phyloP scores from a whole-genome alignment of 1,140 invertebrate species.

The Potamilus streckersoni region DNA sequence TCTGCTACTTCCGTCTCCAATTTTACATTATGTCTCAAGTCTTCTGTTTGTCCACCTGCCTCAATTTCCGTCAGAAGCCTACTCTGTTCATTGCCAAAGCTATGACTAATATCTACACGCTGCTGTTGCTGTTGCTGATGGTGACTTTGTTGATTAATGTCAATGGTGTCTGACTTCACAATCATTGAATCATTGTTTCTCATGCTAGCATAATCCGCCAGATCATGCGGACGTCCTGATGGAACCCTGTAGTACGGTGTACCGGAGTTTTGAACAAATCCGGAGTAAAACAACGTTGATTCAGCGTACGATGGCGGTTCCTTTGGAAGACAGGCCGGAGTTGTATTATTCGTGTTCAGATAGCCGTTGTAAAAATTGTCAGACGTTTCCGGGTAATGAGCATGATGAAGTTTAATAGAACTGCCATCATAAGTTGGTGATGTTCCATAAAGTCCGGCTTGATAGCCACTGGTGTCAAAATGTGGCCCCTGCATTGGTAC shows the following conservation, averaged over 20 bases:
- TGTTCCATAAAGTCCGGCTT: slow-evolving; percentile 41
- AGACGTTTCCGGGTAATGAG: slow-evolving; percentile 40
- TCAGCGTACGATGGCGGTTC: slow-evolving; percentile 55
- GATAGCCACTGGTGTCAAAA: slow-evolving; percentile 42
- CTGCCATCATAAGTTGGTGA: slow-evolving; percentile 41
- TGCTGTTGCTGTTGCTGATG: slow-evolving; percentile 19
- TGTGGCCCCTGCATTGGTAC: slow-evolving; percentile 41
- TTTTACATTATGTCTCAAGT: slow-evolving; percentile 20
- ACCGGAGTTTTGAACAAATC: slow-evolving; percentile 41
- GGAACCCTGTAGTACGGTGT: slow-evolving; percentile 47
- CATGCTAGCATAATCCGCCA: slow-evolving; percentile 20
- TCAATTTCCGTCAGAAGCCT: slow-evolving; percentile 4
- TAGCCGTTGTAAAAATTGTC: slow-evolving; percentile 43
- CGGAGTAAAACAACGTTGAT: slow-evolving; percentile 47
- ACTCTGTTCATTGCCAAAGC: slow-evolving; percentile 16
- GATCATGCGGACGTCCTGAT: slow-evolving; percentile 16
- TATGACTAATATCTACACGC: slow-evolving; percentile 30
- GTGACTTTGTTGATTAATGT: slow-evolving; percentile 22
- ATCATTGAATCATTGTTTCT: slow-evolving; percentile 16
- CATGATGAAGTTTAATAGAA: slow-evolving; percentile 45
- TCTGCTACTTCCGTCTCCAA: slow-evolving; percentile 30
- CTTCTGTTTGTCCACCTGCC: slow-evolving; percentile 8
- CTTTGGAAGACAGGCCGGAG: slow-evolving; percentile 34
- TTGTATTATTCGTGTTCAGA: slow-evolving; percentile 32
- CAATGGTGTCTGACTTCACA: slow-evolving; percentile 37